phyloP scores from a whole-genome alignment of 2,888 invertebrate genomes.

The Drosophila suboccidentalis region DNA sequence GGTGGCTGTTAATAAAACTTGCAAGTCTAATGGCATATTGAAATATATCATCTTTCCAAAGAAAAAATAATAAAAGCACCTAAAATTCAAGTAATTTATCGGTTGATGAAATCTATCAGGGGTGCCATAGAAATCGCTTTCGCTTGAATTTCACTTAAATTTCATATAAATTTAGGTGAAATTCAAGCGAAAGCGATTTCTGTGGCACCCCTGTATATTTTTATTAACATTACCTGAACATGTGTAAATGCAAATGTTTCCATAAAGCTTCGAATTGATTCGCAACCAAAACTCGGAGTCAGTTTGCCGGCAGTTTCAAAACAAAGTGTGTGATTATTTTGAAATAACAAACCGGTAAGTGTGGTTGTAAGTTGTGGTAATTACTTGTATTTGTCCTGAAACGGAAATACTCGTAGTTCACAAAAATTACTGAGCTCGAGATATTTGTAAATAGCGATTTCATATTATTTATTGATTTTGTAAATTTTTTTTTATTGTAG shows the following conservation, averaged over 20 bases:
- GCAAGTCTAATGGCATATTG: not conserved
- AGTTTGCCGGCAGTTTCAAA: not conserved
- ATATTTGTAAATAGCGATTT: too few species aligned
- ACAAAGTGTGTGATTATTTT: not conserved
- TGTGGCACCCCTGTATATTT: too few species aligned
- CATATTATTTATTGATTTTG: too few species aligned
- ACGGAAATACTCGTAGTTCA: too few species aligned
- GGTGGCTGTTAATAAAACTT: not conserved
- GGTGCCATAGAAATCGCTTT: too few species aligned
- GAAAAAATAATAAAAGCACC: not conserved
- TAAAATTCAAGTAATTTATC: not conserved
- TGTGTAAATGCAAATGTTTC: not conserved
- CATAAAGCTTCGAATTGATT: not conserved
- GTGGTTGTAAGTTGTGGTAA: not conserved
- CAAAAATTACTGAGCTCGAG: too few species aligned
- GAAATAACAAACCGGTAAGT: conserved; percentile 2
- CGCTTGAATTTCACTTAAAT: too few species aligned
- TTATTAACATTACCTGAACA: not conserved
- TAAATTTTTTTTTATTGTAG: too few species aligned
- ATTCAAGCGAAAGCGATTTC: too few species aligned
- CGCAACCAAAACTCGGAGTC: not conserved
- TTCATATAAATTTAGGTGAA: too few species aligned
- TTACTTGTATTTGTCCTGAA: too few species aligned
- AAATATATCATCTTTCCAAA: not conserved
- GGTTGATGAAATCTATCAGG: not conserved